These are phyloP conservation scores for Electrona antarctica DNA, from an alignment of 2,113 vertebrate genomes.

Conservation along the genomic window DNA sequence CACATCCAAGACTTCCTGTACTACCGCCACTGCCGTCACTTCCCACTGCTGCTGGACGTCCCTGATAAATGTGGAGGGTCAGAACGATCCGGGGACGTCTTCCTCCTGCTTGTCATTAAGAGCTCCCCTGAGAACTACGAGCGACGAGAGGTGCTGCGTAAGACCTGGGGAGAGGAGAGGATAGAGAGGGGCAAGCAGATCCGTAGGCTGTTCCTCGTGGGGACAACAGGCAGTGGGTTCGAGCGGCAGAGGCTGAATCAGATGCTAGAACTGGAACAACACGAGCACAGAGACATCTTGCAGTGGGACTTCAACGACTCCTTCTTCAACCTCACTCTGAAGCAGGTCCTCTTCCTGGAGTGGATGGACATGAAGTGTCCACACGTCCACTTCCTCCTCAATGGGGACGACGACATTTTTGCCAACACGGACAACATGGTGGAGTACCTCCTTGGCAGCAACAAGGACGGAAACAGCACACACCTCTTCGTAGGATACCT, in stretches of 20 bases:
- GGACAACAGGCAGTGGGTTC: rapidly evolving
- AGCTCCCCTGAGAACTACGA: slow-evolving; percentile 75
- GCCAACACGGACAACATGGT: slow-evolving; percentile 79
- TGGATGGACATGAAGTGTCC: slow-evolving; percentile 76
- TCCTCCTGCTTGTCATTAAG: slow-evolving; percentile 83
- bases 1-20: slow-evolving; percentile 74
- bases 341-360: slow-evolving; percentile 80
- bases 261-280: slow-evolving; percentile 74
- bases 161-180: slow-evolving; percentile 80
- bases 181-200: slow-evolving; percentile 52
- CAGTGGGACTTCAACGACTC: slow-evolving; percentile 83
- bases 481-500: slow-evolving; percentile 77
- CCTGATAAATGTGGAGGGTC: slow-evolving; percentile 48
- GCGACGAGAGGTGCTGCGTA: slow-evolving; percentile 75
- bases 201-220: slow-evolving; percentile 76
- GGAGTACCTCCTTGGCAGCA: slow-evolving; percentile 41
- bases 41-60: slow-evolving; percentile 61
- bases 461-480: rapidly evolving
- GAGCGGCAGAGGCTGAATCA: slow-evolving; percentile 61
- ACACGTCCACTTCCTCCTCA: slow-evolving; percentile 72
- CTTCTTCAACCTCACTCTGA: slow-evolving; percentile 86
- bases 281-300: slow-evolving; percentile 69
- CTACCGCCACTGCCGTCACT: slow-evolving; percentile 74
- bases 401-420: slow-evolving; percentile 81
- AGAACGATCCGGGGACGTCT: slow-evolving; percentile 42